Conservation (phyloP, 2,113 vertebrate genomes). For the Pelecanoides urinatrix region DNA sequence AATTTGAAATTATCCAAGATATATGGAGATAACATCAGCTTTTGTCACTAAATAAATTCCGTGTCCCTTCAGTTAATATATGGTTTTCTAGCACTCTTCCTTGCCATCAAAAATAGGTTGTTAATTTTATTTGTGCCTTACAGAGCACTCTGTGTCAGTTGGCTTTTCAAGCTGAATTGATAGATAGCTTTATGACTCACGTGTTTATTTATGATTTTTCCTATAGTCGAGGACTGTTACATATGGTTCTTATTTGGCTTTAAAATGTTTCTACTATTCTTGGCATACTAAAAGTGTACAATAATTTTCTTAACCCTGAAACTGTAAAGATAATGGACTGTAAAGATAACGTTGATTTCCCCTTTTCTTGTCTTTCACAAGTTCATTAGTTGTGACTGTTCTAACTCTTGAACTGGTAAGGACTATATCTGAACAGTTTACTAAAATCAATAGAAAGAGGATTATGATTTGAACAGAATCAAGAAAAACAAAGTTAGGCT, state of each 20-base stretch:
- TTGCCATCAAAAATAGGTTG: background rate
- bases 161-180: slow-evolving; percentile 21
- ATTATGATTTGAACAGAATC: background rate
- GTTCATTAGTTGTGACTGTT: background rate
- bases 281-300: background rate
- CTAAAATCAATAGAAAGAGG: background rate
- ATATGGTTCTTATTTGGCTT: slow-evolving; percentile 1
- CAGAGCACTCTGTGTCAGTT: slow-evolving; percentile 5
- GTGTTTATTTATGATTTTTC: slow-evolving; percentile 37
- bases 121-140: slow-evolving; percentile 33
- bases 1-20: background rate
- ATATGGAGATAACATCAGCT: background rate
- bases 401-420: background rate
- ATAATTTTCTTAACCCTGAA: slow-evolving; percentile 15
- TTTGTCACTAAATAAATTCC: slow-evolving; percentile 15
- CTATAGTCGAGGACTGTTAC: background rate
- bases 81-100: background rate
- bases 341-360: background rate
- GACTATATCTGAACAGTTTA: background rate
- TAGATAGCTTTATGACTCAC: slow-evolving; percentile 29
- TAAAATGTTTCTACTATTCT: slow-evolving; percentile 10
- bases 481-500: background rate
- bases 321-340: background rate
- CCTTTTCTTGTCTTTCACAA: background rate
- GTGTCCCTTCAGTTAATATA: background rate